Evolutionary conservation across 2,888 invertebrate species (phyloP).

Genomic region (Uropetala carovei): DNA sequence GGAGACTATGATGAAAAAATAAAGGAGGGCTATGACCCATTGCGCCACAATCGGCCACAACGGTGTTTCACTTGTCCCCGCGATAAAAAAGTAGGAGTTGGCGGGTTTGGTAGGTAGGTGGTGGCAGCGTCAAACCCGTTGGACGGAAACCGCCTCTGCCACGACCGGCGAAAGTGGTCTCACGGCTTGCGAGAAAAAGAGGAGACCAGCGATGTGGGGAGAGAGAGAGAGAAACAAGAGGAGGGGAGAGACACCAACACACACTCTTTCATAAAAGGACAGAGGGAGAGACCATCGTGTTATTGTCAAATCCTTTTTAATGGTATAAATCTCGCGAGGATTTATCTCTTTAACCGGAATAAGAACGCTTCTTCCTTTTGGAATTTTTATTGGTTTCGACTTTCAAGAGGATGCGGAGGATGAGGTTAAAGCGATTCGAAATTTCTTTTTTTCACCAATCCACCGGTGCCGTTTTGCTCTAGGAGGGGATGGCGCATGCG

Average conservation of each 20-base stretch:
- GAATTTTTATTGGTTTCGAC: slow-evolving; percentile 11
- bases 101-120: not conserved
- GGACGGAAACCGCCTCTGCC: slow-evolving; percentile 22
- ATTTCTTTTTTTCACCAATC: not conserved
- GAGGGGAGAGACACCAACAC: not conserved
- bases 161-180: slow-evolving; percentile 48
- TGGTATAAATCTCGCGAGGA: slow-evolving; percentile 9
- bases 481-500: too few species aligned
- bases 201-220: not conserved
- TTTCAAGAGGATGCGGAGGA: not conserved
- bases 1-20: not conserved
- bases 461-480: not conserved
- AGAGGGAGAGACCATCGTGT: slow-evolving; percentile 4
- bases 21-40: slow-evolving; percentile 10
- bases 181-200: not conserved
- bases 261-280: too few species aligned
- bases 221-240: not conserved
- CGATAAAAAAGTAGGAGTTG: not conserved
- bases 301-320: not conserved
- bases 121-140: slow-evolving; percentile 48
- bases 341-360: not conserved
- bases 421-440: not conserved
- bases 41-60: not conserved
- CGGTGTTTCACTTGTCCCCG: not conserved
- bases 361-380: not conserved